These are phyloP conservation scores for Aphyosemion australe DNA, from an alignment of 2,113 vertebrate genomes.

Conservation along the genomic window DNA sequence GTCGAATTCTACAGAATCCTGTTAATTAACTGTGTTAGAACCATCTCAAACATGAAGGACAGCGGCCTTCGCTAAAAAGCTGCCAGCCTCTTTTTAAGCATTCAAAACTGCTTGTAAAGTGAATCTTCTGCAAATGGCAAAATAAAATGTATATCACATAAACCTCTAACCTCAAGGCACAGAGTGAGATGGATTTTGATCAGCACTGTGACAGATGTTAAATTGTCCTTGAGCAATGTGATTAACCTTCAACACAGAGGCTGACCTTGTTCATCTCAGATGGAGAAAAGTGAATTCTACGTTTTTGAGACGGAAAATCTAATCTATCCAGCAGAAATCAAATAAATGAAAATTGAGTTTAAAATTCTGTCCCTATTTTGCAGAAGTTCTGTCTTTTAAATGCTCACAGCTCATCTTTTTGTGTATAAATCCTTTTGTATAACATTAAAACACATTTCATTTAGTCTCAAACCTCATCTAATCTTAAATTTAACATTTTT, in stretches of 20 bases:
- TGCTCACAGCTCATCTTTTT: no score
- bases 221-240: conserved; percentile 22
- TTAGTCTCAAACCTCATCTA: conserved; percentile 10
- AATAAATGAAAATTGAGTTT: conserved; percentile 33
- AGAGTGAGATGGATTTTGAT: conserved; percentile 1
- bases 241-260: conserved; percentile 28
- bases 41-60: no score
- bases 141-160: no score
- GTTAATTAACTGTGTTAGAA: no score
- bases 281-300: conserved; percentile 35
- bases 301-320: conserved; percentile 16
- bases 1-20: no score
- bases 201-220: not conserved
- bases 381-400: not conserved
- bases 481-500: conserved; percentile 5
- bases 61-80: no score
- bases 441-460: not conserved
- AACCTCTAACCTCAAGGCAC: no score
- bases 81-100: conserved; percentile 1
- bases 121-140: not conserved
- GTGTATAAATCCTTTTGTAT: no score
- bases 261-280: conserved; percentile 27
- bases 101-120: conserved; percentile 7
- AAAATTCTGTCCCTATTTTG: not conserved
- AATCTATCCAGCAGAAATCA: conserved; percentile 31